Evolutionary conservation across 2,797 vertebrate genomes (phyloP), one percentile per base, ranked within the genome.

Genomic region (Gallinago stenura): DNA sequence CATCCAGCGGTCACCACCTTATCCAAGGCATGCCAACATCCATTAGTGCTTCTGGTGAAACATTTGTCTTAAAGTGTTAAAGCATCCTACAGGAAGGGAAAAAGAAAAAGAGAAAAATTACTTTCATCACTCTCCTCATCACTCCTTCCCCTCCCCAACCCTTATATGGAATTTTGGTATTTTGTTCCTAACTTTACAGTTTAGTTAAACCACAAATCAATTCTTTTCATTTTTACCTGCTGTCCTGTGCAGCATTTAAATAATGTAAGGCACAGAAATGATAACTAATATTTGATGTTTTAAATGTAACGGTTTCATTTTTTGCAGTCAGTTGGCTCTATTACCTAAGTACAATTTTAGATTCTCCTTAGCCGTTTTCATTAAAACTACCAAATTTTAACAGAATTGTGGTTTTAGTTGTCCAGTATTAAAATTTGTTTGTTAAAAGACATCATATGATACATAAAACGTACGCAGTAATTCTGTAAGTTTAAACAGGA

Each of bases 21-120:
- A 97, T 98, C 95, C 94, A 83, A 96, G 97, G 95, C 96, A 98
- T 97, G 96, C 96, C 97, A 96, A 89, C 45, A 89, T 98, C 98
- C 98, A 98, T 98, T 97, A 96, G 94, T 96, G 96, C 97, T 97
- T 91, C 95, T 78, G 88, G 72, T 76, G 83, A 97, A 96, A 95
- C 65, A 69, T 96, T 94, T 2, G 66, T 93, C 94, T 83, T 92
- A 80, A 97, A 94, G 85, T 94, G 75, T 98, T 97, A 95, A 95
- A 96, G 92, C 91, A 96, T 91, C 97, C 98, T 99, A 97, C 56
- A 15, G 28, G 18, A 91, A 39, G 93, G 66, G 2, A 6, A 93
- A 2, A 95, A 94, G 94, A 96, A 62, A 95, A 97, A 84, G 78
- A 80, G 62, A 95, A 88, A 54, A 64, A 90, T 97, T 96, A 96